Evolutionary conservation across 2,888 invertebrate genomes (phyloP), one percentile per base, ranked within the genome.

Genomic region (Eupithecia subumbrata): DNA sequence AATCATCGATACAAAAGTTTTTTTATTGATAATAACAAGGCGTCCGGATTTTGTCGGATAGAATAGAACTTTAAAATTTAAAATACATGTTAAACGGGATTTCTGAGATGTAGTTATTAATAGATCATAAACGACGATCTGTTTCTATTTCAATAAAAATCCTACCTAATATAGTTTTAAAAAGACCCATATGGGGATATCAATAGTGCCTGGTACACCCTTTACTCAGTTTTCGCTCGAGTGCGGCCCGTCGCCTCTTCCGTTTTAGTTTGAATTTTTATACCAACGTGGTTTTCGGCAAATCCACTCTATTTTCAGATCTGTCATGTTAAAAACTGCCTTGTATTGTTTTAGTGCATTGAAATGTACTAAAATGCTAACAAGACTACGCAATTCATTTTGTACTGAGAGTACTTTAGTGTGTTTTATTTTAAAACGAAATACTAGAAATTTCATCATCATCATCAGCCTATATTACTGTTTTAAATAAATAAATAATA

Each of bases 281-380:
- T 12, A 37, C 66, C 34, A n/a, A 40, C 25, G 40, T 30, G 71
- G 67, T 75, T 71, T 75, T 71, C 11, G 66, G 22, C 16, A 68
- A 56, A 25, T 60, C 68, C 14, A 52, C 16, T 69, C 45, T 74
- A 76, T 76, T 78, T 78, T 75, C 72, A 48, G 64, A 43, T 5
- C 52, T 72, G 73, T 68, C 76, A 76, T 48, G 63, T 22, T 64
- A 73, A 48, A 56, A 69, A 63, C 67, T n/a, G 48, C 34, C 66
- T 43, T 16, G 37, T 68, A 63, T 73, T 71, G 71, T 73, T 71
- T 45, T 45, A 12, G 68, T 30, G 68, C 52, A 56, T 56, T 9
- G 18, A 40, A 76, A 76, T 43, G 48, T 70, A 70, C 37, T 73
- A 73, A 52, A 69, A 40, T 9, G 56, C 18, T 5, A 18, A 74